Base-by-base conservation (phyloP, 1,140 invertebrate genomes). In the Drosophila miranda region DNA sequence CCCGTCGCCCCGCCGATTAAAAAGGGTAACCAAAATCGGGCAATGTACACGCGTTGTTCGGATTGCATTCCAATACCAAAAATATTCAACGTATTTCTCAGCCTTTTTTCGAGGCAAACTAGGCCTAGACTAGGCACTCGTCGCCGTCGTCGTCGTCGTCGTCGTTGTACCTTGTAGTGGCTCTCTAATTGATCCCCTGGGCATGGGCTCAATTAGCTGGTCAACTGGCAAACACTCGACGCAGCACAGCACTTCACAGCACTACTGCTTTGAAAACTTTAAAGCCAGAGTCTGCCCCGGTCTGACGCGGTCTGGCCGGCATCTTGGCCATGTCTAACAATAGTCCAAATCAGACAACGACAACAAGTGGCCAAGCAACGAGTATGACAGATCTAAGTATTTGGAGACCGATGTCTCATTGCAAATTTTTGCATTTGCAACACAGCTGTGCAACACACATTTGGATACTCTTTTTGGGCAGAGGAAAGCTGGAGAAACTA, bases 371-470 rank as follows among this genome's bases (percentile, higher is more conserved):
- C 51, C 57, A 30, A 34, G 21, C 23, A 38, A 56, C 48, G 57
- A 41, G 56, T 70, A 41, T 19, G 67, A 59, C 59, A 50, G 41
- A 75, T 23, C 14, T 42, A 26, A 26, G 23, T 5, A 62, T 73
- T 56, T 42, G 23, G 46, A 46, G 59, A 74, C 50, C 57, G 56
- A 49, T 62, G 41, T 41, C 45, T 72, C 45, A 50, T 62, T 72
- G 69, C 52, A 81, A 67, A 78, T 87, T 58, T 87, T 86, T 86
- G 81, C 73, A 86, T 81, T 77, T 86, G 81, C 81, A 80, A 73
- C 79, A 34, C 23, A 5, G 56, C 46, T n/a, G 56, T n/a, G 56
- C 46, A 75, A 43, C 62, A 13, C 59, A 60, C 45, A 63, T 23
- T 43, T 52, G 3, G 11, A 52, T 34, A 16, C 21, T 19, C 1